These are phyloP conservation scores for Eupithecia abbreviata DNA, from an alignment of 2,888 invertebrate genomes.

Conservation along the genomic window DNA sequence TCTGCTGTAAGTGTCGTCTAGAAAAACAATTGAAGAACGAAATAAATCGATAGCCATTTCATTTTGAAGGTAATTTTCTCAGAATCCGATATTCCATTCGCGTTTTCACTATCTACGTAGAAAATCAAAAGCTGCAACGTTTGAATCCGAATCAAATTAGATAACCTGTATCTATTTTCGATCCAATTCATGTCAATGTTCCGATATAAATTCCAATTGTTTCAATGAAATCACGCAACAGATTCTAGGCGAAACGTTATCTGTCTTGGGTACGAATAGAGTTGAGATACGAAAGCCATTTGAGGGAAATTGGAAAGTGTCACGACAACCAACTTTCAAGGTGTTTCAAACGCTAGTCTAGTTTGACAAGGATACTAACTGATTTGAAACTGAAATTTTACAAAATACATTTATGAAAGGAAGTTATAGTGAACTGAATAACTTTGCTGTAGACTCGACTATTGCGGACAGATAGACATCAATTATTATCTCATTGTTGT, in stretches of 20 bases:
- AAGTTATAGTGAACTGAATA: conserved; percentile 7
- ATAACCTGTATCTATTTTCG: conserved; percentile 42
- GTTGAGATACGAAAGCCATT: conserved; percentile 34
- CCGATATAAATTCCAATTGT: conserved; percentile 38
- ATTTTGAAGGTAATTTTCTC: conserved; percentile 9
- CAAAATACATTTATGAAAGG: conserved; percentile 8
- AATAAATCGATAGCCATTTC: conserved; percentile 14
- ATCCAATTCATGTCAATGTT: conserved; percentile 34
- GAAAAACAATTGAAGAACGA: conserved; percentile 10
- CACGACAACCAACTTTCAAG: conserved; percentile 27
- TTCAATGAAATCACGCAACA: conserved; percentile 42
- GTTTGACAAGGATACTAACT: background rate
- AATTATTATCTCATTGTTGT: conserved; percentile 9
- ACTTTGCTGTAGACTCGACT: background rate
- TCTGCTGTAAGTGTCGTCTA: background rate
- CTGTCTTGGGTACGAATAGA: conserved; percentile 34
- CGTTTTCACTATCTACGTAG: conserved; percentile 26
- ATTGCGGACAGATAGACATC: background rate
- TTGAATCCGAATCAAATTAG: conserved; percentile 30
- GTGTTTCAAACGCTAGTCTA: background rate
- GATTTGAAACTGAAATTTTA: background rate
- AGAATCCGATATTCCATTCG: conserved; percentile 16
- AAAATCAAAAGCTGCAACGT: conserved; percentile 28
- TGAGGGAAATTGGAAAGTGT: conserved; percentile 35
- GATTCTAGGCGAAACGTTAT: conserved; percentile 44